Base-by-base conservation (phyloP, 30 jellyfish, hydroid and myxozoan species). In the Catostylus mosaicus region DNA sequence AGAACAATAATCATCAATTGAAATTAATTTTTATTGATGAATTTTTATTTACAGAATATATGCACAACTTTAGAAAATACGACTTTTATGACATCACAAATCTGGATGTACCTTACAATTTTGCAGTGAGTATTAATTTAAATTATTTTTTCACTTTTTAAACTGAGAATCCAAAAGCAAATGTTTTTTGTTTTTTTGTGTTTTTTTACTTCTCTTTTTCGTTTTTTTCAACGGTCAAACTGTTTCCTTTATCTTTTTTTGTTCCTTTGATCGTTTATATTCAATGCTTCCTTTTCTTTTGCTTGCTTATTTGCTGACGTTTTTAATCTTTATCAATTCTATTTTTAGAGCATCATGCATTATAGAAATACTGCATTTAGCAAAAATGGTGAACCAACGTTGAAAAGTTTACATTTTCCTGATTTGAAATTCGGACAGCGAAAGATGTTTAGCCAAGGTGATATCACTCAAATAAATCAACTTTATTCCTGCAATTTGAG, bases 301-400 rank as follows among this genome's bases (percentile, higher is more conserved):
- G n/a, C n/a, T n/a, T n/a, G 8, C 56, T 16, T 43, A 8, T 43
- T 43, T 43, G 56, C 8, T 43, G 8, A 6, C 56, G 56, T 43
- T 43, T 43, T 43, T 43, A 43, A 51, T 26, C 30, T 74, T 23
- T 19, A 11, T 30, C 19, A 8, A 75, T 75, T 47, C 6, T 31
- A 20, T 22, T 60, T 73, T 6, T 84, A 94, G 99, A 94, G 99
- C 64, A 79, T 94, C 12, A 94, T 94, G 99, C 99, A 94, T 33
- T 94, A 94, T 83, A 70, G 95, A 78, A 94, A 94, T 77, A 73
- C 75, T 11, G 99, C 99, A 5, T 94, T 94, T 70, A 84, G 97
- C 38, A 88, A 34, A 51, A 89, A 94, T 76, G 97, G 97, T 37
- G 65, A 72, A 46, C 85, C 87, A 46, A 94, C 99, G 1, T 74